Percentiles rank a stretch among this genome's conserved stretches.
These are phyloP conservation scores for Parnassius orleans DNA, from an alignment of 2,888 invertebrate genomes.

Conservation along the genomic window DNA sequence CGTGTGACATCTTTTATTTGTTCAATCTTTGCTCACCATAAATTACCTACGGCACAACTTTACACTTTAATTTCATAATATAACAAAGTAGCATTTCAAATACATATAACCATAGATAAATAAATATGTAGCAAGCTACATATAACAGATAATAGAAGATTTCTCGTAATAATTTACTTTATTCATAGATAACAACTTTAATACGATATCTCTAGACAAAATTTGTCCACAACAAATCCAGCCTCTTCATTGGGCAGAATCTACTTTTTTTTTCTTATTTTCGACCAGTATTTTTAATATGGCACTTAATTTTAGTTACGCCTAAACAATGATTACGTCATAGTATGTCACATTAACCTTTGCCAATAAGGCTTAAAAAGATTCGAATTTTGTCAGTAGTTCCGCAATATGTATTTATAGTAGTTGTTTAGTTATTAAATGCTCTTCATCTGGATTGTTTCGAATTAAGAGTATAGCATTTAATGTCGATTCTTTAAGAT, in stretches of 20 bases:
- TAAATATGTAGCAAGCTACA: too few relatives aligned
- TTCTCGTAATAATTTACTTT: conserved; percentile 4
- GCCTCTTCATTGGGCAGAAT: conserved; percentile 51
- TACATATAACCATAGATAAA: conserved; percentile 4
- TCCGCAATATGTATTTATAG: not conserved
- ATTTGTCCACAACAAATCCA: conserved; percentile 51
- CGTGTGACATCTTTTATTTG: conserved; percentile 9
- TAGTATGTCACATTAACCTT: conserved; percentile 11
- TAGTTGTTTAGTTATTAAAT: conserved; percentile 14
- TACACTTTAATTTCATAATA: conserved; percentile 7
- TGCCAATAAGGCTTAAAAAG: not conserved
- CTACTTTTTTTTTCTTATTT: conserved; percentile 25
- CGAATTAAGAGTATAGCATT: conserved; percentile 59
- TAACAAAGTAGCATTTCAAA: conserved; percentile 8
- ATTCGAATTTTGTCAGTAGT: conserved; percentile 1
- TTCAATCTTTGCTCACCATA: conserved; percentile 21
- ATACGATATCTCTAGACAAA: conserved; percentile 27
- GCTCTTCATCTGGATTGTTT: conserved; percentile 39
- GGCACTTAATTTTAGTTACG: conserved; percentile 42
- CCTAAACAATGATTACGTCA: conserved; percentile 16
- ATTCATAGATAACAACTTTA: conserved; percentile 29
- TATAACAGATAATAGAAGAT: conserved; percentile 7
- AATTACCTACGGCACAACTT: conserved; percentile 16
- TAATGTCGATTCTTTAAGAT: conserved; percentile 55
- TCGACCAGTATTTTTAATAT: conserved; percentile 34